Conservation (phyloP, 2,113 vertebrate genomes). For the Python bivittatus region DNA sequence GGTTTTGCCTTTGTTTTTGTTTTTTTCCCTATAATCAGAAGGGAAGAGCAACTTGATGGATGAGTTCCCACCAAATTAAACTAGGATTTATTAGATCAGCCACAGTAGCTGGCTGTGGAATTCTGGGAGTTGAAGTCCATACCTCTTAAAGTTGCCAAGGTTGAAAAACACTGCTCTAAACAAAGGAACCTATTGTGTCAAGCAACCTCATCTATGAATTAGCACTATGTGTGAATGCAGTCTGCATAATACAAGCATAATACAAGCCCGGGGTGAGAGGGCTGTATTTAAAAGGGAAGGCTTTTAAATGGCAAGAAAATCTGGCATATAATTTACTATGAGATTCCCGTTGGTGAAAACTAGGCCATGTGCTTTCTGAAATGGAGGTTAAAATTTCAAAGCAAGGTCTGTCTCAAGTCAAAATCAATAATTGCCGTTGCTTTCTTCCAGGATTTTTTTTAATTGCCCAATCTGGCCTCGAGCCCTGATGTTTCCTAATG, state of each 20-base stretch:
- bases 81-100: not conserved
- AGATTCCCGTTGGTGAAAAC: not conserved
- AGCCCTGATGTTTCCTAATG: too few relatives aligned
- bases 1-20: not conserved
- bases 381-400: not conserved
- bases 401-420: not conserved
- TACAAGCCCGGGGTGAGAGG: not conserved
- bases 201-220: not conserved
- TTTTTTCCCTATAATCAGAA: too few relatives aligned
- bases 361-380: not conserved
- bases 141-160: not conserved
- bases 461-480: not conserved
- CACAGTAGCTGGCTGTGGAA: not conserved
- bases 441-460: not conserved
- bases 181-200: not conserved
- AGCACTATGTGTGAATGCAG: not conserved
- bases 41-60: not conserved
- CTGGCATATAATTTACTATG: not conserved
- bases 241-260: too few relatives aligned
- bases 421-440: not conserved
- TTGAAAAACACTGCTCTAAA: not conserved
- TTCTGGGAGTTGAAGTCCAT: not conserved
- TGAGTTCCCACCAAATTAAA: not conserved
- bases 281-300: not conserved
- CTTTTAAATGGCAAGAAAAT: not conserved